A percentile compares a stretch with the other conserved stretches of the same genome.
phyloP scores from a whole-genome alignment of 2,888 invertebrate genomes.

The Matsumyia berberina region DNA sequence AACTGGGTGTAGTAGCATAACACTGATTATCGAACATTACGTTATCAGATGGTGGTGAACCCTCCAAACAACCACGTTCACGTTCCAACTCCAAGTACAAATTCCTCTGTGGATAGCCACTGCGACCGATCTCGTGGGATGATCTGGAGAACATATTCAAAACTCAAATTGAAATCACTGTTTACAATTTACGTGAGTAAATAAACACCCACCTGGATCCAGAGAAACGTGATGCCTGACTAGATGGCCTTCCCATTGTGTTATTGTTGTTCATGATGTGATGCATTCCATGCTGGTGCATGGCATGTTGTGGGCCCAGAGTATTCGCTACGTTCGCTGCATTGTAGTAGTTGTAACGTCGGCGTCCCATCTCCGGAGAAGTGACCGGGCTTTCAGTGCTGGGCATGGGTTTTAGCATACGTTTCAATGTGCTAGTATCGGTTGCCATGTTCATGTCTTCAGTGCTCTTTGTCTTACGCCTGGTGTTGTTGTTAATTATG shows the following conservation, averaged over 20 bases:
- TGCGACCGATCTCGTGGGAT: slow-evolving; percentile 89
- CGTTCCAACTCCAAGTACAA: slow-evolving; percentile 92
- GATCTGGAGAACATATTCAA: slow-evolving; percentile 85
- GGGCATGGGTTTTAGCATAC: slow-evolving; percentile 97
- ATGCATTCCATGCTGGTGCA: slow-evolving; percentile 85
- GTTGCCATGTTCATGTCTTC: slow-evolving; percentile 91
- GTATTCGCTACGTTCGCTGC: slow-evolving; percentile 83
- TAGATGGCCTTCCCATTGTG: slow-evolving; percentile 86
- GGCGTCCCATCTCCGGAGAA: slow-evolving; percentile 94
- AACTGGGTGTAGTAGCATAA: slow-evolving; percentile 97
- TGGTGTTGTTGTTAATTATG: slow-evolving; percentile 90
- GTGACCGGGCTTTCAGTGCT: slow-evolving; percentile 95
- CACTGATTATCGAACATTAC: slow-evolving; percentile 98
- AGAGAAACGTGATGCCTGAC: slow-evolving; percentile 88
- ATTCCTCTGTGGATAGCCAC: slow-evolving; percentile 89
- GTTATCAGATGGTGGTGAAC: slow-evolving; percentile 96
- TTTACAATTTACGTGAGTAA: slow-evolving; percentile 6
- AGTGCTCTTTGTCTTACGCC: slow-evolving; percentile 94
- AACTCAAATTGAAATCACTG: slow-evolving; percentile 4
- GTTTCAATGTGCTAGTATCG: slow-evolving; percentile 91
- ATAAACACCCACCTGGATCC: slow-evolving; percentile 86
- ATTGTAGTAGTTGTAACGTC: slow-evolving; percentile 89
- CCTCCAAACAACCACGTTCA: slow-evolving; percentile 86
- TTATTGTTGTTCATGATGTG: slow-evolving; percentile 87
- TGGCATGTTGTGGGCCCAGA: slow-evolving; percentile 86